Conservation (phyloP, 2,797 vertebrate genomes). For the Sebastes matsubarae region DNA sequence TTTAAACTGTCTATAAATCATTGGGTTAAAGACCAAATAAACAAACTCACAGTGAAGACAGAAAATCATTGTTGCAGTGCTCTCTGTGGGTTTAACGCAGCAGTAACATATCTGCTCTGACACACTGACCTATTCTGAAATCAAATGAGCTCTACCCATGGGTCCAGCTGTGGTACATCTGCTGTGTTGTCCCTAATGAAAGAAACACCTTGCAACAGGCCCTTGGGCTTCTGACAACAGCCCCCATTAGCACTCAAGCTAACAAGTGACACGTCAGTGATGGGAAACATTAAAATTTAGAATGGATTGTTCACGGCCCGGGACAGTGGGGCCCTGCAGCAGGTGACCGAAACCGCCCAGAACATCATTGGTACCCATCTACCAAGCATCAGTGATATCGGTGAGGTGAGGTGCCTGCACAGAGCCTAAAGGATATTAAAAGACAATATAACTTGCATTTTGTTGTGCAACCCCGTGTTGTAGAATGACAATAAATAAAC, state of each 20-base stretch:
- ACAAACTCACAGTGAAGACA: constrained; percentile 12
- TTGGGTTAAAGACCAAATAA: constrained; percentile 12
- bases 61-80: constrained; percentile 15
- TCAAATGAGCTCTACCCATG: background rate
- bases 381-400: too few relatives aligned
- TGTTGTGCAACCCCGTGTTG: background rate
- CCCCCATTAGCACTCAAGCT: background rate
- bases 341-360: background rate
- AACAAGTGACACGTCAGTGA: background rate
- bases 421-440: background rate
- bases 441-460: background rate
- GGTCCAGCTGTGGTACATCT: background rate
- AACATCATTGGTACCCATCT: background rate
- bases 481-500: background rate
- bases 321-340: background rate
- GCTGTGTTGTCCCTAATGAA: background rate
- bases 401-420: background rate
- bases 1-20: constrained; percentile 10
- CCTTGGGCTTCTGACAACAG: background rate
- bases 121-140: constrained; percentile 3
- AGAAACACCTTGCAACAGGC: background rate
- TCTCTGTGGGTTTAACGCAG: constrained; percentile 4
- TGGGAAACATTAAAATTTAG: background rate
- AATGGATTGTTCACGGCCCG: background rate
- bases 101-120: background rate